Conservation (phyloP, 2,113 vertebrate species). For the Paramormyrops kingsleyae region DNA sequence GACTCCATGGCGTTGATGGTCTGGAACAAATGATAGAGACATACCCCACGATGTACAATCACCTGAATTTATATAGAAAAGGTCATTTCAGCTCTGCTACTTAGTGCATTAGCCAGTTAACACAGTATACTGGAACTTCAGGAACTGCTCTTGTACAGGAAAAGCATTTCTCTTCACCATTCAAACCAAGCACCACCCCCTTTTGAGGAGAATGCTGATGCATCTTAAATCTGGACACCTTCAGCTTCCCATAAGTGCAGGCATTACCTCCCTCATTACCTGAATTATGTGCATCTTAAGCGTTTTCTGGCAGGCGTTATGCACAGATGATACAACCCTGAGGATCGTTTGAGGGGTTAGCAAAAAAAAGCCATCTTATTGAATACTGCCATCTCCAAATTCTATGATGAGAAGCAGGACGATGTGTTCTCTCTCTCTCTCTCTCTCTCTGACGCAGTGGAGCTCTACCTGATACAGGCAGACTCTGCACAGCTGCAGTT, state of each 20-base stretch:
- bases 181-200: not conserved
- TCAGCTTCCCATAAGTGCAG: not conserved
- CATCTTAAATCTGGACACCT: not conserved
- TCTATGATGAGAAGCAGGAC: not conserved
- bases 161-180: not conserved
- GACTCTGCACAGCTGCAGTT: not conserved
- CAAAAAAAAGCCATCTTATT: not conserved
- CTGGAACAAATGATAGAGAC: conserved; percentile 53
- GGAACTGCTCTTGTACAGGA: not conserved
- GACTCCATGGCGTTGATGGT: conserved; percentile 99
- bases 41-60: not conserved
- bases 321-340: not conserved
- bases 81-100: not conserved
- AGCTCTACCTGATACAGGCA: not conserved
- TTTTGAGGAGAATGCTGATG: not conserved
- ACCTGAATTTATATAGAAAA: not conserved
- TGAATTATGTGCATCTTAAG: conserved; percentile 3
- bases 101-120: not conserved
- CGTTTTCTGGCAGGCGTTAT: not conserved
- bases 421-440: not conserved
- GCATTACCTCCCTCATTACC: not conserved
- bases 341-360: not conserved
- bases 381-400: not conserved
- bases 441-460: not conserved
- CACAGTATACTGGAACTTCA: not conserved